Base-by-base conservation (phyloP, 2,797 vertebrate genomes). In the Cottoperca gobio region DNA sequence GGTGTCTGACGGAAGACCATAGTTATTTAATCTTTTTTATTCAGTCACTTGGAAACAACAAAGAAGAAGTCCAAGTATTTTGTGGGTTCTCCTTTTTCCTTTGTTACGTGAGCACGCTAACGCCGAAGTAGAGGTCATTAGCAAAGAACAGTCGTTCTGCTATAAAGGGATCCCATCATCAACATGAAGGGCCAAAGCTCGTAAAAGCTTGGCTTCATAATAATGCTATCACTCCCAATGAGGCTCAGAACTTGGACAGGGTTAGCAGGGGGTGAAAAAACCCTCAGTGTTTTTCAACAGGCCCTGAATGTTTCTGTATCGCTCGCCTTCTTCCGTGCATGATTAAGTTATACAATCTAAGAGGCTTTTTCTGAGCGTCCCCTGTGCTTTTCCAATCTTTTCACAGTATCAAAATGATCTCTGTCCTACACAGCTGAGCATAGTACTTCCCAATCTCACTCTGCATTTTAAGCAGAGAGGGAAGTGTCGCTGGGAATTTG, bases 281-380 rank as follows among this genome's bases (percentile, higher is more conserved):
- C 16, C 28, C 60, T 81, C 72, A 11, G 65, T 79, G 80, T 78
- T 86, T 90, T 79, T 63, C 63, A 86, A 86, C 55, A 40, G 76
- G 69, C 40, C 37, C 71, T 78, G 82, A 86, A 84, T 83, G 79
- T 87, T 87, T 91, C 79, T 86, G 68, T 71, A 72, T 79, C 62
- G 64, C 80, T 79, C 62, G 64, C 80, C 69, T 81, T 86, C 86
- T 86, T 88, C 85, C 81, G 87, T 58, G 83, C 83, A 78, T 89
- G 89, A 92, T 91, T 91, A 90, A 87, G 75, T 91, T 90, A 79
- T 85, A 88, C 86, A 88, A 86, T 91, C 81, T 85, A 63, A 77
- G 70, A 86, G 82, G 71, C 61, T 67, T 78, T 86, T 79, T n/a
- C n/a, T 74, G 64, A 23, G 17, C 11, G 63, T 89, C 89, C 82